Base-by-base conservation (phyloP, 1,140 invertebrate species). In the Magallana angulata region DNA sequence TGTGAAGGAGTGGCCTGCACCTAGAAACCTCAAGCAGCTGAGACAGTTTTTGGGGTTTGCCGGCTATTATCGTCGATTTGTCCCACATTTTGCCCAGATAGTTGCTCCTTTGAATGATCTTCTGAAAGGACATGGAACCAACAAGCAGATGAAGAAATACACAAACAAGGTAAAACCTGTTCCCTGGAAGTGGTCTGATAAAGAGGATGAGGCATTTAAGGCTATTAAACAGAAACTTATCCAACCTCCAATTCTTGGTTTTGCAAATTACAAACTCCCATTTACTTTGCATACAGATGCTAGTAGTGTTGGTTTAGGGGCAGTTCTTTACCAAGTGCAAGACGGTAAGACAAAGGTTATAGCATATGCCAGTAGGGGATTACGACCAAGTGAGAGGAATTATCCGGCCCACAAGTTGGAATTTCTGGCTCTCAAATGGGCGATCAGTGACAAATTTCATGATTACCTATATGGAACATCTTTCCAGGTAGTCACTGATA, bases 241-340 rank as follows among this genome's bases (percentile, higher is more conserved):
- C 56, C 76, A 57, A 36, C 94, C 14, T 93, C 92, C 57, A 90
- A 92, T 11, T 88, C 90, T 90, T 93, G 94, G 8, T 86, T 95
- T 57, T 94, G 94, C 16, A 94, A 93, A 16, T 92, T 59, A 59
- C 58, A 59, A 59, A 59, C 14, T 59, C 18, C 18, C 18, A 24
- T 24, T 24, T 24, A 24, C 18, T 24, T 24, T 24, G 18, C 18
- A 24, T 24, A 24, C 18, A 24, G 18, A 24, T 24, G 18, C 18
- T 24, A 24, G 18, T 24, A 24, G 18, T 24, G 18, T 24, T 24
- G 18, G 18, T 24, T 24, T 24, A 24, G 18, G 18, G 18, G 18
- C 18, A 24, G 18, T 24, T 24, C 18, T 24, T 24, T 24, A 92
- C 48, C 94, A 95, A 90, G 89, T 91, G 14, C 81, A 93, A 56